Conservation (phyloP, 2,797 vertebrate genomes). For the Gouania willdenowi region DNA sequence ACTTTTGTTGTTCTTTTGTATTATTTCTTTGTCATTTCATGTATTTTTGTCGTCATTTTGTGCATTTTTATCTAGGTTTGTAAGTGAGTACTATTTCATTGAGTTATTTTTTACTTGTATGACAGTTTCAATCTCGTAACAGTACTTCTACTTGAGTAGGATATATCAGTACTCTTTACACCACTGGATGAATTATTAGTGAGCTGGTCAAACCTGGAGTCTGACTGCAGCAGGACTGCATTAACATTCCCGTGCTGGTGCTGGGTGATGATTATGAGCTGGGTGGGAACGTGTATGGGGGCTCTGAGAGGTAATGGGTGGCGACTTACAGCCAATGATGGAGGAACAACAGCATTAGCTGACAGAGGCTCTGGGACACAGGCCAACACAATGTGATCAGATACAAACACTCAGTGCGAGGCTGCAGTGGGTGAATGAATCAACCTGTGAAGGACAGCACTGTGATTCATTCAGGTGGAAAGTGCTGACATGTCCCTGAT, state of each 20-base stretch:
- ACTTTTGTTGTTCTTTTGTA: too few relatives aligned
- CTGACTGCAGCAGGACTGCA: slow-evolving; percentile 10
- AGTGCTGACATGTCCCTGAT: neutral
- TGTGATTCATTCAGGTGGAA: neutral
- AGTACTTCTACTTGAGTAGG: too few relatives aligned
- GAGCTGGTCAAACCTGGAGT: too few relatives aligned
- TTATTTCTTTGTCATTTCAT: too few relatives aligned
- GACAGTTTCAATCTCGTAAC: too few relatives aligned
- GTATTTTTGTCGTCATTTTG: too few relatives aligned
- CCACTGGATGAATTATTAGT: too few relatives aligned
- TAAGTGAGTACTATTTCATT: too few relatives aligned
- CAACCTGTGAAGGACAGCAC: neutral
- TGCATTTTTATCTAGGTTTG: too few relatives aligned
- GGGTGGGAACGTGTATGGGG: slow-evolving; percentile 8
- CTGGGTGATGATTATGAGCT: slow-evolving; percentile 18
- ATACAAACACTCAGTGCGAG: neutral
- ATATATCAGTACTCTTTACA: too few relatives aligned
- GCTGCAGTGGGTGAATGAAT: neutral
- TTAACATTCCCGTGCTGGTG: slow-evolving; percentile 37
- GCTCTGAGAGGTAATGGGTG: slow-evolving; percentile 32
- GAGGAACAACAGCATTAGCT: slow-evolving; percentile 30
- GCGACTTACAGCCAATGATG: slow-evolving; percentile 40
- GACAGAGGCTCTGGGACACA: slow-evolving; percentile 24
- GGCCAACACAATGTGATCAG: slow-evolving; percentile 13
- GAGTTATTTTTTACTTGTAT: too few relatives aligned